A percentile compares a stretch with the other conserved stretches of the same genome.
These are phyloP conservation scores for Epirrhoe alternata DNA, from an alignment of 2,888 invertebrate genomes.

Conservation along the genomic window DNA sequence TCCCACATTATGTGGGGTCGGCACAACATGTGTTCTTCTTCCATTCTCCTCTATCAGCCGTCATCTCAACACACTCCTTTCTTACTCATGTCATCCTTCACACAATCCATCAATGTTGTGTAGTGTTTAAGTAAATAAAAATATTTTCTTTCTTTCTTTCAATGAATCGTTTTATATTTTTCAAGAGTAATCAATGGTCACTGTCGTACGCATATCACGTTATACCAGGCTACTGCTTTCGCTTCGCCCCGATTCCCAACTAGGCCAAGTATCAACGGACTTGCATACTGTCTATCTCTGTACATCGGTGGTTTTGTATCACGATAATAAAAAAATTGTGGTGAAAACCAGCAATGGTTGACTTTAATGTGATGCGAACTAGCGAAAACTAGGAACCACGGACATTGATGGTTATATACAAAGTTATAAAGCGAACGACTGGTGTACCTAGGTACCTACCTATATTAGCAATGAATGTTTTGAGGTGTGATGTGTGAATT, in stretches of 20 bases:
- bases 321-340: not conserved
- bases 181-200: conserved; percentile 11
- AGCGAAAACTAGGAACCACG: too few relatives aligned
- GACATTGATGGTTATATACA: not conserved
- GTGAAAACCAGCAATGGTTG: not conserved
- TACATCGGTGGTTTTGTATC: not conserved
- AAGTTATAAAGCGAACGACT: not conserved
- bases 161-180: not conserved
- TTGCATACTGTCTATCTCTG: not conserved
- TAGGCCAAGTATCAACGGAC: conserved; percentile 38
- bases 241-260: conserved; percentile 43
- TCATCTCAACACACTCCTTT: too few relatives aligned
- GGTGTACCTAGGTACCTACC: too few relatives aligned
- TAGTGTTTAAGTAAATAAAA: too few relatives aligned
- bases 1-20: too few relatives aligned
- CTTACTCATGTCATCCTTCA: too few relatives aligned
- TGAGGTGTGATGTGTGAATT: not conserved
- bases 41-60: too few relatives aligned
- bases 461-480: not conserved
- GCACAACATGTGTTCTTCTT: too few relatives aligned
- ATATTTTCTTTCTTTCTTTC: too few relatives aligned
- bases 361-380: not conserved
- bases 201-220: conserved; percentile 20
- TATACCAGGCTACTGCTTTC: conserved; percentile 37
- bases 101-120: too few relatives aligned